phyloP scores from a whole-genome alignment of 2,797 vertebrate genomes.

The Manis javanica region DNA sequence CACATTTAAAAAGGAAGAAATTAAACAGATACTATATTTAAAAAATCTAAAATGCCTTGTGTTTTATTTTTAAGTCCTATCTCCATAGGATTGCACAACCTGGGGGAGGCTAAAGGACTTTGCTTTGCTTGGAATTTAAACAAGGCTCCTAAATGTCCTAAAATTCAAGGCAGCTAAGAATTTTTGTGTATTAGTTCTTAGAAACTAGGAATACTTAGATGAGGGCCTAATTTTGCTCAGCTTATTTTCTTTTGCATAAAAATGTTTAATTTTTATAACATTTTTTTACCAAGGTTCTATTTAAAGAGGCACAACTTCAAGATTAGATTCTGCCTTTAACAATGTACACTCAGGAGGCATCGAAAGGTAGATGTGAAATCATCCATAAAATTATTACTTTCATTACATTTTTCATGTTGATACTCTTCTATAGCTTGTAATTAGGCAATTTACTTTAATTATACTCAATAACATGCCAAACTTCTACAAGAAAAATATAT shows the following conservation, averaged over 20 bases:
- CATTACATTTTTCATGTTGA: neutral
- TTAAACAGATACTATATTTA: neutral
- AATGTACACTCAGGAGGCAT: neutral
- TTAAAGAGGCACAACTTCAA: constrained; percentile 49
- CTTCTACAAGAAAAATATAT: neutral
- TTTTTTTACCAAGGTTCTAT: constrained; percentile 40
- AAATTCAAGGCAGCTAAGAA: constrained; percentile 6
- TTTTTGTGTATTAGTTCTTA: neutral
- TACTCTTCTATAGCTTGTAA: neutral
- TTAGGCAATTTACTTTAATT: neutral
- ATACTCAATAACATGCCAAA: constrained; percentile 19
- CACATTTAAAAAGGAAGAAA: neutral
- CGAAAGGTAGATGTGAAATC: neutral
- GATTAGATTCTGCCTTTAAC: constrained; percentile 36
- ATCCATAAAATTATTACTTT: constrained; percentile 32
- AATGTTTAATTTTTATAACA: neutral
- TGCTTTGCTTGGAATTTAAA: constrained; percentile 51
- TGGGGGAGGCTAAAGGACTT: constrained; percentile 40
- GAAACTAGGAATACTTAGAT: constrained; percentile 15
- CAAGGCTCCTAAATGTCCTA: constrained; percentile 9
- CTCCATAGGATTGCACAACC: constrained; percentile 40
- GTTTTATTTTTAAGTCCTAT: constrained; percentile 44
- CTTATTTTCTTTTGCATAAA: constrained; percentile 38
- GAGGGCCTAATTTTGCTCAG: constrained; percentile 3
- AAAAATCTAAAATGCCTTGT: neutral